Evolutionary conservation across 2,113 vertebrate species (phyloP), one percentile per base, ranked within the genome.

Genomic region (Holacanthus passer): DNA sequence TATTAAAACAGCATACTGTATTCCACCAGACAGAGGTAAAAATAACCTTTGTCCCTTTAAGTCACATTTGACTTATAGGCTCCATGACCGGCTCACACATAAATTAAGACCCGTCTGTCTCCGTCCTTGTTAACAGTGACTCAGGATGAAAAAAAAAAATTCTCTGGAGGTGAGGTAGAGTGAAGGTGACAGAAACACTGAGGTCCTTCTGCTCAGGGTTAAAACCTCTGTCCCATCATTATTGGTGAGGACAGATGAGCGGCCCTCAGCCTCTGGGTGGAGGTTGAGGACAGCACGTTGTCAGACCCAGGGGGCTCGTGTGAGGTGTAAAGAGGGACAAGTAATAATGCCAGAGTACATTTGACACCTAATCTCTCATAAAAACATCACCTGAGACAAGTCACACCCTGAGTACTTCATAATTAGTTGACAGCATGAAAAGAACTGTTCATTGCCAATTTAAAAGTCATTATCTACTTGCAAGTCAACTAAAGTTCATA

Each of bases 81-180:
- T 56, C 35, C 12, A 12, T 64, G 82, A 91, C 87, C 48, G 3
- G 60, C 73, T 53, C 4, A 11, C 69, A 75, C 87, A 88, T 83
- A 89, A 92, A 90, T 89, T 67, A 86, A 73, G 50, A 47, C 31
- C 35, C 1, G 53, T 73, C 83, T 79, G 67, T 69, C 80, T 75
- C 55, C 50, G 56, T 80, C 58, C 85, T 81, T 5, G 14, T 91
- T 74, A 91, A 90, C 83, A 47, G 8, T 32, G 50, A 82, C 50
- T 79, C 55, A 52, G 70, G 73, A 60, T 31, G 19, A 10, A n/a
- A 55, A 48, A 56, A 19, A 48, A 56, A 19, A 64, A 56, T 9
- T 7, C 48, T 35, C 17, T 7, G 11, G 52, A 37, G 56, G 13
- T n/a, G 70, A 41, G 60, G 19, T 37, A 43, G 31, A 16, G 14